phyloP scores from a whole-genome alignment of 2,888 invertebrate species.

The Napeogenes inachia region DNA sequence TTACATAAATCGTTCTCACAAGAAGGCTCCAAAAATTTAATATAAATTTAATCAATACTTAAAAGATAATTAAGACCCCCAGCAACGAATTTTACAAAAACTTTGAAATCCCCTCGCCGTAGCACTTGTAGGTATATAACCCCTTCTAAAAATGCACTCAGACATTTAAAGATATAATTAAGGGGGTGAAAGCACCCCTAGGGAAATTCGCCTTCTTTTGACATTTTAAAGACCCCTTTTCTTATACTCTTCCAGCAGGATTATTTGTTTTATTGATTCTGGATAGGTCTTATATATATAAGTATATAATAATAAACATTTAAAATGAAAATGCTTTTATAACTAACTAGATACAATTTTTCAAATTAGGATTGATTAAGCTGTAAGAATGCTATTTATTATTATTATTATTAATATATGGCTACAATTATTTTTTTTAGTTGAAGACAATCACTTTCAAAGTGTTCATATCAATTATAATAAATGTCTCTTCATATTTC shows the following conservation, averaged over 20 bases:
- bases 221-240: slow-evolving; percentile 73
- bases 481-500: slow-evolving; percentile 27
- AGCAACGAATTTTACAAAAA: slow-evolving; percentile 36
- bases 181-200: slow-evolving; percentile 63
- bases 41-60: not conserved
- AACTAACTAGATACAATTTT: too few relatives aligned
- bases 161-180: slow-evolving; percentile 77
- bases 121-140: slow-evolving; percentile 36
- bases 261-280: slow-evolving; percentile 25
- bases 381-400: too few relatives aligned
- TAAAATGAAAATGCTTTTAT: too few relatives aligned
- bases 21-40: not conserved
- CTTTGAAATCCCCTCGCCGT: slow-evolving; percentile 33
- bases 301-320: too few relatives aligned
- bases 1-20: not conserved
- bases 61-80: slow-evolving; percentile 24
- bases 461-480: too few relatives aligned
- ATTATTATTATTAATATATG: too few relatives aligned
- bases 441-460: too few relatives aligned
- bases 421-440: too few relatives aligned
- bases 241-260: slow-evolving; percentile 50
- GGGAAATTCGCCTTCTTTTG: slow-evolving; percentile 74
- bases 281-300: slow-evolving; percentile 12
- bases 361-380: too few relatives aligned
- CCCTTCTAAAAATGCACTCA: slow-evolving; percentile 72